Conservation (phyloP, 2,113 vertebrate species). For the Mirza zaza region DNA sequence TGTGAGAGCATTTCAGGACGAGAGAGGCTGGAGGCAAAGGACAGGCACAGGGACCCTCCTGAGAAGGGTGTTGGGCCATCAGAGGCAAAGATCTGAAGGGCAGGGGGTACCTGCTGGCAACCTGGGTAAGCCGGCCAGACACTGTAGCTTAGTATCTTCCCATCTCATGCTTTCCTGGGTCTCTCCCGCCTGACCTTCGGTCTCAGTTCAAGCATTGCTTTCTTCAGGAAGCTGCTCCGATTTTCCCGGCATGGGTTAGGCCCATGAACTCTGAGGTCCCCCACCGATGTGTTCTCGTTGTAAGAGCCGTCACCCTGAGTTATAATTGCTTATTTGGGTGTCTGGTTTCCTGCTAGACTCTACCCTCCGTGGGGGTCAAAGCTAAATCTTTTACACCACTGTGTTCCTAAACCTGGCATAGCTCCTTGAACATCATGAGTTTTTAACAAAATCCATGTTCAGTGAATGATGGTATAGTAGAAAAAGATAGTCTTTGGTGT, state of each 20-base stretch:
- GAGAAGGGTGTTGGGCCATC: neutral
- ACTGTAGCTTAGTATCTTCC: neutral
- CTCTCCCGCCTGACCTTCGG: neutral
- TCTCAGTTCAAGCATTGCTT: neutral
- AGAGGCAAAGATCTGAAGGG: neutral
- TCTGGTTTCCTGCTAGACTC: neutral
- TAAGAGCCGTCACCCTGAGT: neutral
- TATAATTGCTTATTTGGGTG: neutral
- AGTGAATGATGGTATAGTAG: neutral
- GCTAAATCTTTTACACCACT: neutral
- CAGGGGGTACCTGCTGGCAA: neutral
- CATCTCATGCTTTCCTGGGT: neutral
- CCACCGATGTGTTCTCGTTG: neutral
- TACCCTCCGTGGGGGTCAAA: neutral
- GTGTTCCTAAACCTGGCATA: neutral
- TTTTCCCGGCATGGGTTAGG: neutral
- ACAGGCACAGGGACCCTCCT: neutral
- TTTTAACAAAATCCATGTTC: neutral
- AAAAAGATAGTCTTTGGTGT: neutral
- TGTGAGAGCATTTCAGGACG: neutral
- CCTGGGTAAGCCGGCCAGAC: neutral
- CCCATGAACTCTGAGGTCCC: neutral
- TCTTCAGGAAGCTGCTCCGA: neutral
- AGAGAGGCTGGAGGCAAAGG: neutral
- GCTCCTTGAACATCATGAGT: too few species aligned